phyloP scores from a whole-genome alignment of 1,140 invertebrate species.

The Cherax quadricarinatus region DNA sequence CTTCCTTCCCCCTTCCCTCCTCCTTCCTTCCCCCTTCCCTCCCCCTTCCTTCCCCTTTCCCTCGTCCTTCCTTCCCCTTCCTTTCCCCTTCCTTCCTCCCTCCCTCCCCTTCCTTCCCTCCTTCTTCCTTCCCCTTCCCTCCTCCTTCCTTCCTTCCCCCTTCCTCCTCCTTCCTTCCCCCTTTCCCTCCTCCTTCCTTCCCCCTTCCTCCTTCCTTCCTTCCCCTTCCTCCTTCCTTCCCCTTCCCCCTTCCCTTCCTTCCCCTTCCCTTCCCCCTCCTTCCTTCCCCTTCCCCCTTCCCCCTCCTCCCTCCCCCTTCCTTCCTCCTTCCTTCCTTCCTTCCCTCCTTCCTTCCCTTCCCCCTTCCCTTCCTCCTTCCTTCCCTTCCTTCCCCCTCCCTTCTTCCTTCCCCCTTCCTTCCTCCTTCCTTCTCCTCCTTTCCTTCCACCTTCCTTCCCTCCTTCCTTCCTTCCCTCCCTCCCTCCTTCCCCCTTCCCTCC shows the following conservation, averaged over 20 bases:
- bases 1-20: background rate
- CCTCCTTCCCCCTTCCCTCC: too few species aligned
- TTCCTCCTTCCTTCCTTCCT: too few species aligned
- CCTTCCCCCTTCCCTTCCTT: background rate
- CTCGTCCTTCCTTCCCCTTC: background rate
- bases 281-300: too few species aligned
- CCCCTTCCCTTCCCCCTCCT: background rate
- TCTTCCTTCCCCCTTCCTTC: too few species aligned
- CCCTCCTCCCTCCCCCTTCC: too few species aligned
- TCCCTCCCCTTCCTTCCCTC: too few species aligned
- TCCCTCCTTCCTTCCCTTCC: too few species aligned
- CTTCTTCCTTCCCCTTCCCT: too few species aligned
- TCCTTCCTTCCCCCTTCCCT: background rate
- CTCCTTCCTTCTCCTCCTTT: background rate
- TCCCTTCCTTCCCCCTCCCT: too few species aligned
- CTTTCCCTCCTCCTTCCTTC: background rate
- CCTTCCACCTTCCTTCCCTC: background rate
- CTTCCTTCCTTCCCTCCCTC: background rate
- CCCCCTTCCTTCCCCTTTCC: background rate
- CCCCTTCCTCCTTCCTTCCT: background rate
- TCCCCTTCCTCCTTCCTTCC: background rate
- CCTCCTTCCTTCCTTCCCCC: too few species aligned
- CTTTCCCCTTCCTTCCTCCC: background rate
- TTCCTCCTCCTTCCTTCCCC: background rate
- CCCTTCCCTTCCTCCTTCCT: too few species aligned